phyloP scores from a whole-genome alignment of 2,113 vertebrate species.

The Melospiza melodia region DNA sequence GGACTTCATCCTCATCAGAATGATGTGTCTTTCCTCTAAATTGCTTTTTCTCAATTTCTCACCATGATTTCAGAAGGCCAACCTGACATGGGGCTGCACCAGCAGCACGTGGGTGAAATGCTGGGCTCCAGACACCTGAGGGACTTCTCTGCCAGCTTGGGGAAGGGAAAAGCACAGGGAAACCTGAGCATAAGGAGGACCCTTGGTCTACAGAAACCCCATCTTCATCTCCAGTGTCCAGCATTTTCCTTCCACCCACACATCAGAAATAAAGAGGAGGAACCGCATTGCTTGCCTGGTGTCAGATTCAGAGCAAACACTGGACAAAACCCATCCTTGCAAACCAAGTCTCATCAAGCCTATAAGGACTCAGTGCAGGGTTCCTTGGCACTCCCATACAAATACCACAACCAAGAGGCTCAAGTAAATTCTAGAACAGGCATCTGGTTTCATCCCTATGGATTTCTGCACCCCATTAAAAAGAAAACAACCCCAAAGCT shows the following conservation, averaged over 20 bases:
- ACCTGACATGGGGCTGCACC: rapidly evolving
- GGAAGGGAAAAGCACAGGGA: not conserved
- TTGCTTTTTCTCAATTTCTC: not conserved
- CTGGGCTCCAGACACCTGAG: not conserved
- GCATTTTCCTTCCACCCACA: not conserved
- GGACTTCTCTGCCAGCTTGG: not conserved
- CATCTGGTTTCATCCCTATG: not conserved
- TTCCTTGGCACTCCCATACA: not conserved
- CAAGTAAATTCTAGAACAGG: not conserved
- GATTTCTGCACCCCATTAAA: not conserved
- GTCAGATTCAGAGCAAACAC: not conserved
- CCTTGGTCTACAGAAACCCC: not conserved
- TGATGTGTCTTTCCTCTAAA: rapidly evolving
- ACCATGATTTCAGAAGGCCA: not conserved
- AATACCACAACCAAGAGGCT: not conserved
- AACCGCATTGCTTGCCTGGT: not conserved
- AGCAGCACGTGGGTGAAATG: rapidly evolving
- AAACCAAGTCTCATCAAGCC: not conserved
- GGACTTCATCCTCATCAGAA: not conserved
- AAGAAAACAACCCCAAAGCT: not conserved
- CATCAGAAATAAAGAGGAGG: not conserved
- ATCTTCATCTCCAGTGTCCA: not conserved
- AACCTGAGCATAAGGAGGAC: not conserved
- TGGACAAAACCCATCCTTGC: not conserved
- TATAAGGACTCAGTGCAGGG: rapidly evolving